Percentiles rank a stretch among this genome's conserved stretches.
Evolutionary conservation across 2,113 vertebrate species (phyloP).

Genomic region (Percopsis transmontana): DNA sequence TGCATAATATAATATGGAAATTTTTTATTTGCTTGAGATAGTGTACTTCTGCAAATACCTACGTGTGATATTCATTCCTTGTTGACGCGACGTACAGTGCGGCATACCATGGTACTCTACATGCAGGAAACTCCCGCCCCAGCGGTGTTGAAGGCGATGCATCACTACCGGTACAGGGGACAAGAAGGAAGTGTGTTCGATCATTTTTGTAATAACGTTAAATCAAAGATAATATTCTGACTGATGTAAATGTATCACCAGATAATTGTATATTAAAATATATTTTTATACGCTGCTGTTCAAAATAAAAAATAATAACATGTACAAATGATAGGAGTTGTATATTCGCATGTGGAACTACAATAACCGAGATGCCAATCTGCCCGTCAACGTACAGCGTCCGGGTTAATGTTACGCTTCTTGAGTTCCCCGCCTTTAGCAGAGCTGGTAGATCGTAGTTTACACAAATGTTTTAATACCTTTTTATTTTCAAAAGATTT

Average conservation of each 20-base stretch:
- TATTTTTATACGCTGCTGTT: rapidly evolving
- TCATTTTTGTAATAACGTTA: not conserved
- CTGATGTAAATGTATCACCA: not conserved
- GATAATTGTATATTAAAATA: not conserved
- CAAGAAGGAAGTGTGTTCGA: not conserved
- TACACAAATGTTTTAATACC: constrained; percentile 21
- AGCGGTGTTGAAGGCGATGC: not conserved
- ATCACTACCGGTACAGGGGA: constrained; percentile 33
- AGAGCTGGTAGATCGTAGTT: constrained; percentile 31
- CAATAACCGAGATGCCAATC: constrained; percentile 40
- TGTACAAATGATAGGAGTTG: rapidly evolving
- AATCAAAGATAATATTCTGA: not conserved
- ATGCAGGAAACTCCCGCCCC: constrained; percentile 64
- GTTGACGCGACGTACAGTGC: not conserved
- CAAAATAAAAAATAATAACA: not conserved
- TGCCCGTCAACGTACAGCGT: constrained; percentile 19
- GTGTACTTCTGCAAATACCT: no score
- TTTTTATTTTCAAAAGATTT: not conserved
- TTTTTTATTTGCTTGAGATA: no score
- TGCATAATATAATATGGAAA: no score
- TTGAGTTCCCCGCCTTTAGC: constrained; percentile 82
- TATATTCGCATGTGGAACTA: constrained; percentile 36
- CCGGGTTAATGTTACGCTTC: constrained; percentile 60
- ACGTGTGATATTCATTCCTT: not conserved
- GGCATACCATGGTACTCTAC: no score